A percentile compares a stretch with the other conserved stretches of the same genome.
Conservation (phyloP, 2,113 vertebrate species). For the Sciurus niger region DNA sequence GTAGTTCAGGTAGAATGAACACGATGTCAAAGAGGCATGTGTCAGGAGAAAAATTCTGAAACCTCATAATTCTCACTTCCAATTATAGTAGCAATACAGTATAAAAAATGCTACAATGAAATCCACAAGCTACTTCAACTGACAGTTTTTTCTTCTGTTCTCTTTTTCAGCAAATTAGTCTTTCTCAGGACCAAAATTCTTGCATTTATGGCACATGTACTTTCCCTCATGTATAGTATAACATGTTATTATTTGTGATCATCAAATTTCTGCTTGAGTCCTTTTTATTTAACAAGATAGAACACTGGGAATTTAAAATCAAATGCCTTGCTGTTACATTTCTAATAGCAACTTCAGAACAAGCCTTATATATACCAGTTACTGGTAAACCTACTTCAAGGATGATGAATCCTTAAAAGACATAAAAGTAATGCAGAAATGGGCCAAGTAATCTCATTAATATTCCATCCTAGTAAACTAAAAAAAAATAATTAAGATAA, state of each 20-base stretch:
- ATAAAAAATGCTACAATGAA: background rate
- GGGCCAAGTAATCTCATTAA: background rate
- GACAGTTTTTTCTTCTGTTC: background rate
- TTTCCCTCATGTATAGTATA: background rate
- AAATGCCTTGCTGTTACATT: background rate
- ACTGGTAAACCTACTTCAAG: background rate
- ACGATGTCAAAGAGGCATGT: slow-evolving; percentile 20
- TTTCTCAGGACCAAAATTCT: slow-evolving; percentile 1
- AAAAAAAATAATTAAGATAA: background rate
- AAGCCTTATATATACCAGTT: background rate
- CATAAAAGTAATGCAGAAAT: slow-evolving; percentile 4
- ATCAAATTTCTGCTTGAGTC: background rate
- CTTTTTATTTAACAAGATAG: background rate
- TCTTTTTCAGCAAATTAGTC: slow-evolving; percentile 25
- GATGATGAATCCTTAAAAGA: background rate
- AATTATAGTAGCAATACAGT: slow-evolving; percentile 2
- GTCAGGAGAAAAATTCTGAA: slow-evolving; percentile 32
- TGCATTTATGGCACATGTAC: background rate
- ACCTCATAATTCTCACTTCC: slow-evolving; percentile 54
- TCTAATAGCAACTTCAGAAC: background rate
- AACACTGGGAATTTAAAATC: background rate
- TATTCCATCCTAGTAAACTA: background rate
- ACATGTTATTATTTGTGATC: slow-evolving; percentile 12
- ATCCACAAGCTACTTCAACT: background rate
- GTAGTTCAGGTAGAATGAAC: slow-evolving; percentile 34